phyloP scores from a whole-genome alignment of 2,113 vertebrate species.

The Reinhardtius hippoglossoides region DNA sequence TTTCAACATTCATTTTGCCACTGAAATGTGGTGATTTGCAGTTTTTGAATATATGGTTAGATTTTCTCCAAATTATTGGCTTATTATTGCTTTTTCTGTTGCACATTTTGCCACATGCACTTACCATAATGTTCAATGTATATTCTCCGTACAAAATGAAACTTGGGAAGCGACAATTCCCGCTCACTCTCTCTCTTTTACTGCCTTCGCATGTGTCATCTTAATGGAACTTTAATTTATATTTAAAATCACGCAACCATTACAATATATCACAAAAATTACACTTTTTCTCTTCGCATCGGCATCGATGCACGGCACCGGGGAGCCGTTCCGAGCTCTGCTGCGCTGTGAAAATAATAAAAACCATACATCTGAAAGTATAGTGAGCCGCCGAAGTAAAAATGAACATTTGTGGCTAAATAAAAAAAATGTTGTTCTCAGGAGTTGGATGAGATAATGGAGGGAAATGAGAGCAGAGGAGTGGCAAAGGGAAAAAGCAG shows the following conservation, averaged over 20 bases:
- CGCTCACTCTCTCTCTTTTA: constrained; percentile 1
- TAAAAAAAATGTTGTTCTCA: constrained; percentile 17
- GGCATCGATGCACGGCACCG: background rate
- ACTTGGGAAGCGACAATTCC: constrained; percentile 15
- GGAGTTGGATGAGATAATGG: constrained; percentile 11
- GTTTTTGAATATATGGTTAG: constrained; percentile 9
- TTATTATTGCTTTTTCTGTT: background rate
- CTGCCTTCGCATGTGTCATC: background rate
- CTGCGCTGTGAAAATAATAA: constrained; percentile 38
- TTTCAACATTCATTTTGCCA: constrained; percentile 2
- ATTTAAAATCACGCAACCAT: constrained; percentile 23
- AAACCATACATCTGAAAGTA: constrained; percentile 45
- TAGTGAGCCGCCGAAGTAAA: constrained; percentile 2
- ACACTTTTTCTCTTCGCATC: background rate
- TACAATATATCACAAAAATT: constrained; percentile 7
- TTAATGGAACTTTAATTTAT: constrained; percentile 30
- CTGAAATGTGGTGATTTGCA: constrained; percentile 5
- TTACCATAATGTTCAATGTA: too few relatives aligned
- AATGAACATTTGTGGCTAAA: constrained; percentile 20
- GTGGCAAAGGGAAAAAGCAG: background rate
- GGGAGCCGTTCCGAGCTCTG: constrained; percentile 23
- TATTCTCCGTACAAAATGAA: background rate
- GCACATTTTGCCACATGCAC: background rate
- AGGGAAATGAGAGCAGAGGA: constrained; percentile 22
- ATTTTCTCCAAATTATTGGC: background rate